Conservation (phyloP, 2,888 invertebrate species). For the Sarcophaga caerulescens region DNA sequence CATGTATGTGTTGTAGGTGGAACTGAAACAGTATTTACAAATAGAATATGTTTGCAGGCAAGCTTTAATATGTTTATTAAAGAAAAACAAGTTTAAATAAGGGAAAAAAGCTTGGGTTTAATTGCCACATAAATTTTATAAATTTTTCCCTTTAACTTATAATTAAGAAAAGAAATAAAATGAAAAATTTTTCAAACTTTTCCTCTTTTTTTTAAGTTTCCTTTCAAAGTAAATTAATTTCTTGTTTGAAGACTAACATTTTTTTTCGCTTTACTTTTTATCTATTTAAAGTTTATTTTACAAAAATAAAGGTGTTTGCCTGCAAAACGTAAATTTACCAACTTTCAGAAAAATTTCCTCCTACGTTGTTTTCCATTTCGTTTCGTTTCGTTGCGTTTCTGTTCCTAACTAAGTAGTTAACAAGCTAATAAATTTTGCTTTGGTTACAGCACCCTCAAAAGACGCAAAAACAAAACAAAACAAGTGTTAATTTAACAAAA, state of each 20-base stretch:
- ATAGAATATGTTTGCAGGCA: background rate
- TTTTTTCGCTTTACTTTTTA: background rate
- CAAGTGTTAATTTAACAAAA: conserved; percentile 46
- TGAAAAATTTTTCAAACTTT: too few species aligned
- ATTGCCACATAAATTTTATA: conserved; percentile 19
- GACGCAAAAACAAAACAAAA: background rate
- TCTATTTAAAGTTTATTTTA: background rate
- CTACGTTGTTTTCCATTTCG: background rate
- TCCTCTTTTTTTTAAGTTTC: background rate
- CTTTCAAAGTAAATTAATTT: background rate
- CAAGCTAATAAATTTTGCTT: conserved; percentile 11
- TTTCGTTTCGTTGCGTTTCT: background rate
- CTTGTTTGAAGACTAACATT: background rate
- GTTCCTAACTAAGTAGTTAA: background rate
- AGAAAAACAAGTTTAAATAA: conserved; percentile 1
- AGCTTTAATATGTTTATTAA: background rate
- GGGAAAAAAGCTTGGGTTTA: conserved; percentile 13
- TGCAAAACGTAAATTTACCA: background rate
- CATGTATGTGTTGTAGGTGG: background rate
- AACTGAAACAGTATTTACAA: background rate
- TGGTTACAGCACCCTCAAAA: background rate
- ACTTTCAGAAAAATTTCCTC: background rate
- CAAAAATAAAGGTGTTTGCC: background rate
- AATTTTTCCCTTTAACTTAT: background rate
- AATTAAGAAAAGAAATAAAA: background rate